Evolutionary conservation across 1,140 invertebrate genomes (phyloP).

Genomic region (Hesperophylax magnus): DNA sequence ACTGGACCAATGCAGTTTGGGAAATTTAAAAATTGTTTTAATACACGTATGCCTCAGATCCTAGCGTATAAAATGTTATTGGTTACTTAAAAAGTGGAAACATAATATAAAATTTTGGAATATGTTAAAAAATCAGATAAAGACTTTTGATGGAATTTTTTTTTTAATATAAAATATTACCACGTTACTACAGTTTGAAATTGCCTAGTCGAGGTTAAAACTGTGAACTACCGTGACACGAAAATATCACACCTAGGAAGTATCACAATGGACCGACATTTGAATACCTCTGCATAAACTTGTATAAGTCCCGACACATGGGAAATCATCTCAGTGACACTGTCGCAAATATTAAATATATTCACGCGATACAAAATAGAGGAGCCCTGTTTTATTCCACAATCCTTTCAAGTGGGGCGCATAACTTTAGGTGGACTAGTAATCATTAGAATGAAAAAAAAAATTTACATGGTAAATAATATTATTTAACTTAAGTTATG

Average conservation of each 20-base stretch:
- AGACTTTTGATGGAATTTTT: too few relatives aligned
- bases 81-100: too few relatives aligned
- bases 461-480: not conserved
- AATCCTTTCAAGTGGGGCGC: not conserved
- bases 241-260: not conserved
- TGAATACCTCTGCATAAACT: constrained; percentile 11
- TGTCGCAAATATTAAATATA: constrained; percentile 13
- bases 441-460: not conserved
- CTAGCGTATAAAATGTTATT: too few relatives aligned
- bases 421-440: too few relatives aligned
- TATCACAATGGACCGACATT: constrained; percentile 1
- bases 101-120: too few relatives aligned
- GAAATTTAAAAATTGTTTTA: too few relatives aligned
- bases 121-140: too few relatives aligned
- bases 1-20: too few relatives aligned
- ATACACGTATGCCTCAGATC: too few relatives aligned
- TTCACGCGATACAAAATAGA: not conserved
- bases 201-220: not conserved
- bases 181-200: too few relatives aligned
- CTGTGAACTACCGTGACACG: not conserved
- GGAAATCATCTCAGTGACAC: constrained; percentile 31
- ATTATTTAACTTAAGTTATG: too few relatives aligned
- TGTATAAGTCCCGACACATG: not conserved
- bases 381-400: not conserved
- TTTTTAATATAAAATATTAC: too few relatives aligned